These are phyloP conservation scores for Monomorium pharaonis DNA, from an alignment of 1,140 invertebrate genomes.

Conservation along the genomic window DNA sequence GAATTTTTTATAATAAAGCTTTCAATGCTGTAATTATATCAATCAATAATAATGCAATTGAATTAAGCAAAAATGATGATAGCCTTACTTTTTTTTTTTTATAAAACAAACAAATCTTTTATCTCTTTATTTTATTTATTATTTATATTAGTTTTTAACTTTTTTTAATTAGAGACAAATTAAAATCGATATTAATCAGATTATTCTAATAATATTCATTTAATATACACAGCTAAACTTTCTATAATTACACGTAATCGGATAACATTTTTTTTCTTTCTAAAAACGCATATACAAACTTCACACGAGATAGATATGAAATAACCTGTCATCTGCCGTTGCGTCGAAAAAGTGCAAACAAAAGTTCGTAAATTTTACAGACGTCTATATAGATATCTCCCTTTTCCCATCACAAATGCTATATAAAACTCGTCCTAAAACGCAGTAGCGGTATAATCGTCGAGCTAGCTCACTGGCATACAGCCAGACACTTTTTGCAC, in stretches of 20 bases:
- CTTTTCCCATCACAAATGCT: not conserved
- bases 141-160: not conserved
- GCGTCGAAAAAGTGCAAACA: not conserved
- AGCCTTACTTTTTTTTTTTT: not conserved
- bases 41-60: not conserved
- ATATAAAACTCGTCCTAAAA: conserved; percentile 27
- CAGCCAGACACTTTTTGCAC: not conserved
- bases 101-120: not conserved
- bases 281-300: not conserved
- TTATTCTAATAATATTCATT: not conserved
- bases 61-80: not conserved
- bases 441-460: not conserved
- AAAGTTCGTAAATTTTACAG: conserved; percentile 3
- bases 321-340: not conserved
- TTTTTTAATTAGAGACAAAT: not conserved
- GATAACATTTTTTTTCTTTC: not conserved
- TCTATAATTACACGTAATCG: not conserved
- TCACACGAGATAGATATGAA: not conserved
- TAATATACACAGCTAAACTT: not conserved
- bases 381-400: not conserved
- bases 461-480: not conserved
- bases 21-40: not conserved
- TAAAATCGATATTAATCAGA: not conserved
- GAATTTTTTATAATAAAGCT: not conserved
- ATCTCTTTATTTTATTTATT: not conserved